A percentile compares a stretch with the other conserved stretches of the same genome.
Evolutionary conservation across 2,888 invertebrate species (phyloP).

Genomic region (Coremacera marginata): DNA sequence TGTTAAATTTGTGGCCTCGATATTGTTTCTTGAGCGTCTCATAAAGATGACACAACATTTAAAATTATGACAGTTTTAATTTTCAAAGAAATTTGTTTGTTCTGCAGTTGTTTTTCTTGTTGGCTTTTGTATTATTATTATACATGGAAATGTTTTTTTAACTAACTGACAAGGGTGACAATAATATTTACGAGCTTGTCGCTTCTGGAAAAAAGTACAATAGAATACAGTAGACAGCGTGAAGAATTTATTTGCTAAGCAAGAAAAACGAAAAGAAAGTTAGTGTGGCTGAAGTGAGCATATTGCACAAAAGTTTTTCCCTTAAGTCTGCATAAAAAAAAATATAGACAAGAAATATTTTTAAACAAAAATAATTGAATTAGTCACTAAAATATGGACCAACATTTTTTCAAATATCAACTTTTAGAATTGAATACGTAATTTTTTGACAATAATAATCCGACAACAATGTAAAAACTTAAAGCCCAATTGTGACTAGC

Average conservation of each 20-base stretch:
- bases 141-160: not conserved
- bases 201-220: slow-evolving; percentile 10
- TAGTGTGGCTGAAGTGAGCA: too few relatives aligned
- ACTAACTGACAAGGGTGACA: not conserved
- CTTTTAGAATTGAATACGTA: too few relatives aligned
- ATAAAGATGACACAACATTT: slow-evolving; percentile 53
- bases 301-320: not conserved
- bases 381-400: too few relatives aligned
- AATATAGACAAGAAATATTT: too few relatives aligned
- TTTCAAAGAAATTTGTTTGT: slow-evolving; percentile 53
- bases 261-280: not conserved
- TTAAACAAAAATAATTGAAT: not conserved
- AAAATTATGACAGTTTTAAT: slow-evolving; percentile 59
- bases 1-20: slow-evolving; percentile 13
- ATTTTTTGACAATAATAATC: too few relatives aligned
- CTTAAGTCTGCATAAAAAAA: not conserved
- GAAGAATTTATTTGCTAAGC: slow-evolving; percentile 18
- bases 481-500: too few relatives aligned
- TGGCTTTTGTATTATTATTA: not conserved
- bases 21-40: not conserved
- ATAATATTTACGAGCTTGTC: slow-evolving; percentile 14
- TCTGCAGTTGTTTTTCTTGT: not conserved
- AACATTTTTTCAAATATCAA: too few relatives aligned
- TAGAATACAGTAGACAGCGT: not conserved
- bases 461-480: too few relatives aligned